Evolutionary conservation across 1,140 invertebrate genomes (phyloP), one percentile per base, ranked within the genome.

Genomic region (honey bee (Apis mellifera)): DNA sequence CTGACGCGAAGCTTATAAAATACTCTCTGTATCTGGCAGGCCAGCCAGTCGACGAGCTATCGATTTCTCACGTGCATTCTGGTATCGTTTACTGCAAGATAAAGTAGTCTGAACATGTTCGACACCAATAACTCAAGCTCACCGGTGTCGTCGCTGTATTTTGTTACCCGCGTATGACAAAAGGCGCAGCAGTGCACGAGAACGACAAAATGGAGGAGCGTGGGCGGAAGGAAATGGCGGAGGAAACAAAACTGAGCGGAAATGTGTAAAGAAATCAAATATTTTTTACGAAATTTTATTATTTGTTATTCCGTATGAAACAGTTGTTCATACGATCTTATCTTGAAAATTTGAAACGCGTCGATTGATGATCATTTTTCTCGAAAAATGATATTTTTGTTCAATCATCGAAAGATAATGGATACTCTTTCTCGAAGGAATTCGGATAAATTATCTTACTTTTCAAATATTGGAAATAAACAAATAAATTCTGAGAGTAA

Each of bases 121-220:
- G 71, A 32, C 12, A 50, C 26, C 79, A 57, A 76, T 82, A 82
- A 82, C 55, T 76, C 72, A 76, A 68, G 21, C 55, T 19, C 62
- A 21, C 32, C 21, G 4, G n/a, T 42, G 50, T 32, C 69, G 72
- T 75, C 54, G 50, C 50, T n/a, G 66, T 54, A 65, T 65, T 74
- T 74, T 66, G 59, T 65, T 23, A n/a, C 21, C 21, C 68, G 68
- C 3, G 50, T 8, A 48, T 7, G 65, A 26, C 78, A 54, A 72
- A 72, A 42, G 70, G 13, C n/a, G 71, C 68, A 15, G 68, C 50
- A 11, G 19, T 9, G 42, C n/a, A 23, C 42, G 55, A 21, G 26
- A 11, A 70, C 7, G 50, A 54, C 32, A 73, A 48, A 59, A 57
- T 42, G 71, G 55, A 23, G 15, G 17, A 21, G 12, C 8, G 17